Conservation (phyloP, 2,113 vertebrate genomes). For the Orthochromis malagaraziensis region DNA sequence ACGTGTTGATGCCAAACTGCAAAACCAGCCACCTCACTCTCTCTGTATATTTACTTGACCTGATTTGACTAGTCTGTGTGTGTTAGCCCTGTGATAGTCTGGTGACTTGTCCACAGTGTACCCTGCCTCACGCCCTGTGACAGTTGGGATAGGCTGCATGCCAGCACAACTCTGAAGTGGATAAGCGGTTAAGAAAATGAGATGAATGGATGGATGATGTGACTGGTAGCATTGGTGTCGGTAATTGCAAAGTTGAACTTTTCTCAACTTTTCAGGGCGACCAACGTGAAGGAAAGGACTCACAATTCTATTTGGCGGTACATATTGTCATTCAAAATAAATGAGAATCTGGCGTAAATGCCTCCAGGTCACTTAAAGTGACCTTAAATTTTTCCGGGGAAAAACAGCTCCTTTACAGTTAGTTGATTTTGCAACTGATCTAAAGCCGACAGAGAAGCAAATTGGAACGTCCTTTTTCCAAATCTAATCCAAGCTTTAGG, state of each 20-base stretch:
- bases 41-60: background rate
- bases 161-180: background rate
- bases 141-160: background rate
- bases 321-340: background rate
- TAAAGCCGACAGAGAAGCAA: background rate
- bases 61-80: background rate
- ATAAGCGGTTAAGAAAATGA: background rate
- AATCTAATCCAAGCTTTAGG: background rate
- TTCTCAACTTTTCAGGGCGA: background rate
- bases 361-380: background rate
- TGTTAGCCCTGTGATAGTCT: background rate
- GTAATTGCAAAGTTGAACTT: background rate
- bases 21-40: background rate
- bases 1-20: fast-evolving
- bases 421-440: background rate
- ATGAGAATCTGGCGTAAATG: background rate
- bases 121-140: background rate
- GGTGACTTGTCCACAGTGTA: background rate
- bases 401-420: background rate
- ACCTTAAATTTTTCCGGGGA: background rate
- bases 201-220: background rate
- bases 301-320: background rate
- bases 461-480: background rate
- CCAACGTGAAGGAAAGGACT: background rate
- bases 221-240: background rate